Conservation (phyloP, 2,797 vertebrate species). For the Anabas testudineus region DNA sequence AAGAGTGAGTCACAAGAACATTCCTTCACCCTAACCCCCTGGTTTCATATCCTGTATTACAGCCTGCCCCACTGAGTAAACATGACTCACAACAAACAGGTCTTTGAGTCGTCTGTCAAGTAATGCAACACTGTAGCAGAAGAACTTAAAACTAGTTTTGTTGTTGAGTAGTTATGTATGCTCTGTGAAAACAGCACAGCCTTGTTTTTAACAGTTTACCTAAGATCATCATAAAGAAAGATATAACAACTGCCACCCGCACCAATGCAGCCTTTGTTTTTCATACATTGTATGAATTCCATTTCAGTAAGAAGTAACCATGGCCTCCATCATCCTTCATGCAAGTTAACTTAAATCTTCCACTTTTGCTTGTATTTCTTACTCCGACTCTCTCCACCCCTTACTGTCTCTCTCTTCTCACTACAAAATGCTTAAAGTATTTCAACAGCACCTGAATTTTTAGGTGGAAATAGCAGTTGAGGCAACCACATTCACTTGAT, state of each 20-base stretch:
- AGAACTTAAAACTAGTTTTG: too few species aligned
- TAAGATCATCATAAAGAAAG: too few species aligned
- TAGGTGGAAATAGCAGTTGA: constrained; percentile 45
- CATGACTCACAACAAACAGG: constrained; percentile 4
- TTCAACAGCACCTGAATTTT: constrained; percentile 50
- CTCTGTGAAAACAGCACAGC: too few species aligned
- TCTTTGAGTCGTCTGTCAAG: neutral
- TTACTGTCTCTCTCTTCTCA: constrained; percentile 16
- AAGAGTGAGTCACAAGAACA: constrained; percentile 47
- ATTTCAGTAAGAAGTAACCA: constrained; percentile 22
- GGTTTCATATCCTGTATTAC: constrained; percentile 26
- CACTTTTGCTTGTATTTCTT: neutral
- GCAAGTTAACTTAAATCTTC: constrained; percentile 32
- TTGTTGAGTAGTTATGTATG: neutral
- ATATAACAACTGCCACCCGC: too few species aligned
- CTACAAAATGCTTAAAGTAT: constrained; percentile 52
- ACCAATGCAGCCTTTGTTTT: too few species aligned
- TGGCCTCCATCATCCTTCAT: constrained; percentile 26
- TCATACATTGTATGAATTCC: too few species aligned
- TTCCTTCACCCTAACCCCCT: constrained; percentile 10
- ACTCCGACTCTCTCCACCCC: constrained; percentile 7
- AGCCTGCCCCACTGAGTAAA: neutral
- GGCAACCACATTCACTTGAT: constrained; percentile 45
- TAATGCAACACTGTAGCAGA: neutral
- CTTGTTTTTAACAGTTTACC: too few species aligned